These are phyloP conservation scores for Dolichoris vasculosae DNA, from an alignment of 1,140 invertebrate genomes.

Conservation along the genomic window DNA sequence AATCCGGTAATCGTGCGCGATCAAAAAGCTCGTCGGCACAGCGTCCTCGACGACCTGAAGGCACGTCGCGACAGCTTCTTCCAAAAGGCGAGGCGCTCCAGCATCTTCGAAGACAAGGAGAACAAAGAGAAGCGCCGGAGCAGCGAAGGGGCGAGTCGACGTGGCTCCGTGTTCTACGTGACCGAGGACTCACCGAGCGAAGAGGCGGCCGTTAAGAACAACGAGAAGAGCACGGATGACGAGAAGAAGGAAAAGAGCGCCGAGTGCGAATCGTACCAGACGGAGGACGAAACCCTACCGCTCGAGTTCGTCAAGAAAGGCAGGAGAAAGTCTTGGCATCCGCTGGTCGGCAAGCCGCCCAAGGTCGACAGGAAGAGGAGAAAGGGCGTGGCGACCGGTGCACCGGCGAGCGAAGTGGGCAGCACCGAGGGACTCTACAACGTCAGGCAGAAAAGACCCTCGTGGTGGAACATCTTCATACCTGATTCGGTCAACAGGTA, in stretches of 20 bases:
- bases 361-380: conserved; percentile 80
- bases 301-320: conserved; percentile 74
- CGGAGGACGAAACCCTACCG: conserved; percentile 59
- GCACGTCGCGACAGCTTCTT: conserved; percentile 69
- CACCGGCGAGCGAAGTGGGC: conserved; percentile 62
- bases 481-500: conserved; percentile 77
- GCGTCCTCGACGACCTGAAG: conserved; percentile 68
- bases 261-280: conserved; percentile 55
- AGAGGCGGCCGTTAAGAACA: conserved; percentile 57
- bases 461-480: conserved; percentile 91
- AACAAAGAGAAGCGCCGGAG: conserved; percentile 59
- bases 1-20: conserved; percentile 60
- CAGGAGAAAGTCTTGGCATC: conserved; percentile 82
- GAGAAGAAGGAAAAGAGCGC: conserved; percentile 56
- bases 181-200: conserved; percentile 48
- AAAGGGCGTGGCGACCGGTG: conserved; percentile 77
- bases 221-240: conserved; percentile 49
- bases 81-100: conserved; percentile 65
- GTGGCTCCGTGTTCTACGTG: conserved; percentile 65
- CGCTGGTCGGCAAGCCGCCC: conserved; percentile 71
- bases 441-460: conserved; percentile 82
- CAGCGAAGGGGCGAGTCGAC: conserved; percentile 55
- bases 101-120: conserved; percentile 68
- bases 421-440: conserved; percentile 75
- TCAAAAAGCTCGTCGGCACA: conserved; percentile 66